These are phyloP conservation scores for Mythimna albipuncta DNA, from an alignment of 2,888 invertebrate species.

Conservation along the genomic window DNA sequence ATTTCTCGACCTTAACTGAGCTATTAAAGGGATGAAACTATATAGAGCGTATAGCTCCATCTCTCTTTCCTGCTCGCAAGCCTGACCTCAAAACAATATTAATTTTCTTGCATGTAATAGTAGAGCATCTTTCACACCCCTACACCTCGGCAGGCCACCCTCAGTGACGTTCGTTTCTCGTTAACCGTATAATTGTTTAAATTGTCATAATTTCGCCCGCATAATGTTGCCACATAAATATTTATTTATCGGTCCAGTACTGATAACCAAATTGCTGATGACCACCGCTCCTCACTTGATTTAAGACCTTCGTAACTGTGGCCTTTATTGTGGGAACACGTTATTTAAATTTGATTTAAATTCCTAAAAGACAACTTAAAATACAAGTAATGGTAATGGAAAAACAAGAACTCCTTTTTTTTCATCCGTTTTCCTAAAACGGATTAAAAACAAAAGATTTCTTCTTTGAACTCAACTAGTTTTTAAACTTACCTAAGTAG, in stretches of 20 bases:
- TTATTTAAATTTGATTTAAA: conserved; percentile 37
- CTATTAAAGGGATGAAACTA: too few relatives aligned
- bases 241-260: conserved; percentile 79
- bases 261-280: conserved; percentile 74
- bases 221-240: conserved; percentile 83
- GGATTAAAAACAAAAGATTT: too few relatives aligned
- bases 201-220: conserved; percentile 87
- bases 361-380: conserved; percentile 1
- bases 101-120: not conserved
- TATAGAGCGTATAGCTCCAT: too few relatives aligned
- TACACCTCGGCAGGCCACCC: conserved; percentile 72
- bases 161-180: conserved; percentile 76
- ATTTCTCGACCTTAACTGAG: too few relatives aligned
- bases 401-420: conserved; percentile 5
- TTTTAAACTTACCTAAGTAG: too few relatives aligned
- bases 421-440: too few relatives aligned
- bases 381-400: not conserved
- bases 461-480: too few relatives aligned
- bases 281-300: conserved; percentile 69
- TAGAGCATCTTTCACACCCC: conserved; percentile 67
- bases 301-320: conserved; percentile 66
- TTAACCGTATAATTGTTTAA: conserved; percentile 86
- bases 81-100: not conserved
- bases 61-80: too few relatives aligned
- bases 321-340: conserved; percentile 30